Evolutionary conservation across 2,113 vertebrate genomes (phyloP).

Genomic region (Parus major): DNA sequence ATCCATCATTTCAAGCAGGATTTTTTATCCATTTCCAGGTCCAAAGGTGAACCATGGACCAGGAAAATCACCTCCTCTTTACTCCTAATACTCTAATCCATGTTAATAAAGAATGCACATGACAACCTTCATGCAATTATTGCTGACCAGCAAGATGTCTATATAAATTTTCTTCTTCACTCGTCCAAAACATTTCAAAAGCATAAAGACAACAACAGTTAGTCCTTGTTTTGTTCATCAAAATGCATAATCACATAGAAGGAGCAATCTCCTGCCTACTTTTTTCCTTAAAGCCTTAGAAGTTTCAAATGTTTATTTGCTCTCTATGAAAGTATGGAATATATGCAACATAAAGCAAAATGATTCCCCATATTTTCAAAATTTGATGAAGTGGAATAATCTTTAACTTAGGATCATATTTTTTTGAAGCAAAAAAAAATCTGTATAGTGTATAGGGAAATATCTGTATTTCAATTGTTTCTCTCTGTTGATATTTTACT

Average conservation of each 20-base stretch:
- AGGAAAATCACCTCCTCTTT: constrained; percentile 1
- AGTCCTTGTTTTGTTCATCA: neutral
- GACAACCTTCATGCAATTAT: neutral
- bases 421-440: neutral
- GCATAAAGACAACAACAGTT: neutral
- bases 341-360: neutral
- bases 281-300: neutral
- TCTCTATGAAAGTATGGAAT: neutral
- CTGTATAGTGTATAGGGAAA: neutral
- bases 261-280: neutral
- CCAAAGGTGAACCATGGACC: neutral
- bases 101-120: neutral
- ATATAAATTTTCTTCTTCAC: neutral
- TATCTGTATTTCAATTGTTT: neutral
- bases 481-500: neutral
- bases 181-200: neutral
- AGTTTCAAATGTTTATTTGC: neutral
- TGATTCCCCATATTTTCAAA: neutral
- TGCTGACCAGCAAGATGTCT: neutral
- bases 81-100: neutral
- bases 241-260: neutral
- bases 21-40: neutral
- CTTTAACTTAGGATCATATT: neutral
- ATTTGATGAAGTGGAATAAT: neutral
- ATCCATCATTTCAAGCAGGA: neutral